These are phyloP conservation scores for Pelobates cultripes DNA, from an alignment of 2,797 vertebrate genomes.

Conservation along the genomic window DNA sequence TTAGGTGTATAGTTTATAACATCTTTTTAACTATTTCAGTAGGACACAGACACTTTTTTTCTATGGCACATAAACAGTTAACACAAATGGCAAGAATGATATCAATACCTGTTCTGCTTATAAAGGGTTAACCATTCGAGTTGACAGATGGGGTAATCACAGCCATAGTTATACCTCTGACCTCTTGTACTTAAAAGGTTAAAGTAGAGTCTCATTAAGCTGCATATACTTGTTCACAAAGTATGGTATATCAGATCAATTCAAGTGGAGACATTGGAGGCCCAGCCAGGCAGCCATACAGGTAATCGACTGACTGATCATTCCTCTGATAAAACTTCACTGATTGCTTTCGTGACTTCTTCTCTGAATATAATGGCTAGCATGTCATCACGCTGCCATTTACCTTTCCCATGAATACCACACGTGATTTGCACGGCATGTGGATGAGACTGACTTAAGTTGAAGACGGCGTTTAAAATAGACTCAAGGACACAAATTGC, in stretches of 20 bases:
- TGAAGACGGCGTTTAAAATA: not conserved
- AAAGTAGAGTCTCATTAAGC: too few species aligned
- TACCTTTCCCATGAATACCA: not conserved
- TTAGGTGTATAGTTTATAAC: too few species aligned
- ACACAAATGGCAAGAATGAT: too few species aligned
- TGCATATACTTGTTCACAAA: too few species aligned
- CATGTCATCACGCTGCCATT: not conserved
- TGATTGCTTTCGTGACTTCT: not conserved
- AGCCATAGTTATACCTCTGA: too few species aligned
- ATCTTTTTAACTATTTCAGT: too few species aligned
- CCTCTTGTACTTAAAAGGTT: too few species aligned
- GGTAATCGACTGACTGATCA: not conserved
- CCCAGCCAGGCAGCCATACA: not conserved
- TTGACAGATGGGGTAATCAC: too few species aligned
- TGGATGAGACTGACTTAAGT: not conserved
- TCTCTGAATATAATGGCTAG: not conserved
- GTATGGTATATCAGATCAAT: not conserved
- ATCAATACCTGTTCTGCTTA: too few species aligned
- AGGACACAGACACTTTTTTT: too few species aligned
- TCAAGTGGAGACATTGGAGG: not conserved
- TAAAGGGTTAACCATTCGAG: too few species aligned
- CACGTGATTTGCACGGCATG: not conserved
- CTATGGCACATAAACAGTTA: too few species aligned
- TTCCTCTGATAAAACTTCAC: not conserved
- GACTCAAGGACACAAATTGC: not conserved